phyloP scores from a whole-genome alignment of 2,797 vertebrate genomes.

The Hephaestus fuliginosus region DNA sequence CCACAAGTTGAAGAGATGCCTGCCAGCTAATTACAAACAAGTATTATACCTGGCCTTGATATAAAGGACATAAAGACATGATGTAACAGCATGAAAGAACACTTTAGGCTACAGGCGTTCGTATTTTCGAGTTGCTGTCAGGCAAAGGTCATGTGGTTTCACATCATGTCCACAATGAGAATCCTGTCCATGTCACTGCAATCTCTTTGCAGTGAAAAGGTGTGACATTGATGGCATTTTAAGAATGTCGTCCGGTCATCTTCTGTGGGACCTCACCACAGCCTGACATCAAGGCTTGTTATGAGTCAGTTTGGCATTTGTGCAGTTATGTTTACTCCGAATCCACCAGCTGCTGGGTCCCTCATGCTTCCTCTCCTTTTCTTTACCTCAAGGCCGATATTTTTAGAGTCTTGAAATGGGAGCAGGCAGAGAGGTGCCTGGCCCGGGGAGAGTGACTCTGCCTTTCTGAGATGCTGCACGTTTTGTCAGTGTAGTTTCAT shows the following conservation, averaged over 20 bases:
- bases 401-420: slow-evolving; percentile 81
- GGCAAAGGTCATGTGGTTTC: neutral
- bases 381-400: slow-evolving; percentile 73
- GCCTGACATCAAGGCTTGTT: slow-evolving; percentile 3
- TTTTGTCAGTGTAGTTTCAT: slow-evolving; percentile 9
- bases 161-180: neutral
- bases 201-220: neutral
- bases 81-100: neutral
- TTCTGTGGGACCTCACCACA: neutral
- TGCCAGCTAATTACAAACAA: neutral
- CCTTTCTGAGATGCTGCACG: slow-evolving; percentile 50
- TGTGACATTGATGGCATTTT: slow-evolving; percentile 12
- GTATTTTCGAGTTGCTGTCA: too few relatives aligned
- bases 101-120: neutral
- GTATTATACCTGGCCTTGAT: neutral
- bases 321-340: slow-evolving; percentile 55
- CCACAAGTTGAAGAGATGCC: too few relatives aligned
- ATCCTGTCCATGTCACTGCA: neutral
- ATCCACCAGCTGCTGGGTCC: slow-evolving; percentile 67
- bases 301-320: slow-evolving; percentile 60
- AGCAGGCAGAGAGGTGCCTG: slow-evolving; percentile 58
- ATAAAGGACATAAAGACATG: too few relatives aligned
- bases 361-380: slow-evolving; percentile 47
- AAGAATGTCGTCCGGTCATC: slow-evolving; percentile 18
- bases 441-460: slow-evolving; percentile 51